phyloP scores from a whole-genome alignment of 2,797 vertebrate species.

The Enteromius viviparus region DNA sequence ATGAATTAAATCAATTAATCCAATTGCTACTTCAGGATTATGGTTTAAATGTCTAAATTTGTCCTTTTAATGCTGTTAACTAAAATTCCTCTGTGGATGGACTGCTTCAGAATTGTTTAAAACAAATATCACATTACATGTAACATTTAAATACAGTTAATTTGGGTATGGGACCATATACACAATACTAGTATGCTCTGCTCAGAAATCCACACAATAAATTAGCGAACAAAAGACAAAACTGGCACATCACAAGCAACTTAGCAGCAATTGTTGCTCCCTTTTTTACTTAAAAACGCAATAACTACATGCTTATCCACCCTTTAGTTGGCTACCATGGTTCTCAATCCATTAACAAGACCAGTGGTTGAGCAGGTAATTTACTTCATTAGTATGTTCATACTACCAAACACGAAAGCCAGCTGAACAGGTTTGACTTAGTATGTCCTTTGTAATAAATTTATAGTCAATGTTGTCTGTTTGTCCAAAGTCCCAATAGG shows the following conservation, averaged over 20 bases:
- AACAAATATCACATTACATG: constrained; percentile 17
- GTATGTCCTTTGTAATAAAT: constrained; percentile 1
- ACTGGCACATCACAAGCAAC: constrained; percentile 19
- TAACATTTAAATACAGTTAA: constrained; percentile 1
- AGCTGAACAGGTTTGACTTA: neutral
- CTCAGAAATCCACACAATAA: constrained; percentile 16
- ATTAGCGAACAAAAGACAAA: constrained; percentile 11
- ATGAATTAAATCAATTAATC: neutral
- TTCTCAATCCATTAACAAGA: constrained; percentile 21
- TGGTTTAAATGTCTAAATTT: neutral
- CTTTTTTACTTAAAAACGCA: constrained; percentile 1
- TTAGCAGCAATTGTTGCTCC: constrained; percentile 26
- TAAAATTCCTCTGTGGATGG: neutral
- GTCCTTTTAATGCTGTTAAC: constrained; percentile 43
- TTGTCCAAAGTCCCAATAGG: constrained; percentile 2
- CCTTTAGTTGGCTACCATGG: neutral
- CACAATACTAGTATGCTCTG: neutral
- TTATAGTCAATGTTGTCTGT: constrained; percentile 19
- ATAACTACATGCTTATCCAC: neutral
- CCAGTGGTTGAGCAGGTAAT: neutral
- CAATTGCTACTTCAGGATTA: neutral
- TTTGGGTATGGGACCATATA: neutral
- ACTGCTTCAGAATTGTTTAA: neutral
- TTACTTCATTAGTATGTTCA: constrained; percentile 21
- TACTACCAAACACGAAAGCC: constrained; percentile 10